Conservation (phyloP, 2,797 vertebrate genomes). For the Chromis chromis region DNA sequence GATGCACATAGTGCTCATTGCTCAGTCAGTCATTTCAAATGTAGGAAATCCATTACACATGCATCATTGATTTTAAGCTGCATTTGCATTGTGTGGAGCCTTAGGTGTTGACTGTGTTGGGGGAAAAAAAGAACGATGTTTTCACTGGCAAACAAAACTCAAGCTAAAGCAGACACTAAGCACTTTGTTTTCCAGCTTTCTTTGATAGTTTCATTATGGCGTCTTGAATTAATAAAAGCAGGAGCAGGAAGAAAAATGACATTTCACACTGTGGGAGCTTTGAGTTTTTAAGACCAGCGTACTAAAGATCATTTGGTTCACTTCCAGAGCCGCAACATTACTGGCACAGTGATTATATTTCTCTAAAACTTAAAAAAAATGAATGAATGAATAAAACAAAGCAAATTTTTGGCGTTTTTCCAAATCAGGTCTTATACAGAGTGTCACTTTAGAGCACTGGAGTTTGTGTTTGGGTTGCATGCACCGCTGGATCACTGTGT, state of each 20-base stretch:
- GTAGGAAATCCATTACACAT: constrained; percentile 71
- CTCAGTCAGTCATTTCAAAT: constrained; percentile 73
- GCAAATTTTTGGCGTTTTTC: constrained; percentile 9
- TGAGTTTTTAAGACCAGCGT: constrained; percentile 35
- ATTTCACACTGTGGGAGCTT: constrained; percentile 31
- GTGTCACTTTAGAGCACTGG: constrained; percentile 24
- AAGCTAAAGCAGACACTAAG: constrained; percentile 42
- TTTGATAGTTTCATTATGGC: constrained; percentile 31
- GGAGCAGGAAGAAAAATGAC: constrained; percentile 34
- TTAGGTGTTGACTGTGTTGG: constrained; percentile 57
- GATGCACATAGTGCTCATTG: constrained; percentile 68
- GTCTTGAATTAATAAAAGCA: constrained; percentile 35
- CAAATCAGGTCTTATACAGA: constrained; percentile 11
- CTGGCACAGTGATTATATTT: constrained; percentile 26
- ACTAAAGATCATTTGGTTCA: constrained; percentile 26
- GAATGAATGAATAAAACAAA: not conserved
- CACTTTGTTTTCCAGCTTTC: constrained; percentile 50
- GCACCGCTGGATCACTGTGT: constrained; percentile 37
- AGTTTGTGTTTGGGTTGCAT: constrained; percentile 22
- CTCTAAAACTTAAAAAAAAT: constrained; percentile 13
- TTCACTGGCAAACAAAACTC: constrained; percentile 48
- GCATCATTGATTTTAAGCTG: constrained; percentile 73
- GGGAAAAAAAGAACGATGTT: constrained; percentile 8
- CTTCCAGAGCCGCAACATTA: constrained; percentile 9
- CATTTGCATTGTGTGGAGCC: constrained; percentile 67